These are phyloP conservation scores for Python bivittatus DNA, from an alignment of 2,113 vertebrate species.

Conservation along the genomic window DNA sequence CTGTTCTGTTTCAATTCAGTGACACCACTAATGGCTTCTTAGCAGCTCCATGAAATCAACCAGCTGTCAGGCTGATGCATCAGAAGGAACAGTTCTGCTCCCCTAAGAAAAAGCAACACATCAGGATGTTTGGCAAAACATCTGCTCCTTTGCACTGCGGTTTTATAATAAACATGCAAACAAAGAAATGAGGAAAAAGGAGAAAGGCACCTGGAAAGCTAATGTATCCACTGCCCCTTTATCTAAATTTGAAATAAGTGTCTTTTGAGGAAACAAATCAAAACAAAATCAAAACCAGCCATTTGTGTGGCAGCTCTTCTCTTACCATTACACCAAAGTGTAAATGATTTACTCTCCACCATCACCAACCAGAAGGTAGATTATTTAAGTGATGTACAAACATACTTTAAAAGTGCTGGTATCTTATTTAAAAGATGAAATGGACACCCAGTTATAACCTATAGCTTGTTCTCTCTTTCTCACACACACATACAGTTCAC, in stretches of 20 bases:
- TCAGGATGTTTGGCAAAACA: conserved; percentile 97
- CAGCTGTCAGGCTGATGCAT: conserved; percentile 98
- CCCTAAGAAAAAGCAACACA: conserved; percentile 93
- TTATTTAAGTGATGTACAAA: conserved; percentile 21
- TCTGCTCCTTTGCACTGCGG: conserved; percentile 92
- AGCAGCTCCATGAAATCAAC: conserved; percentile 97
- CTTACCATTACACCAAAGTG: conserved; percentile 22
- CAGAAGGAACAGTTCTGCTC: conserved; percentile 92
- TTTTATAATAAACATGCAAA: conserved; percentile 89
- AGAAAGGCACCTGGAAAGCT: conserved; percentile 56
- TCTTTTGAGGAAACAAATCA: conserved; percentile 17
- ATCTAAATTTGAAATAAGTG: conserved; percentile 56
- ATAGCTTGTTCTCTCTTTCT: not conserved
- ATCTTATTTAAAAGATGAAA: conserved; percentile 11
- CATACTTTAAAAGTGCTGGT: not conserved
- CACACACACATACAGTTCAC: not conserved
- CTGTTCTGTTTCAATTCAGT: conserved; percentile 95
- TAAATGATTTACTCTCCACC: conserved; percentile 42
- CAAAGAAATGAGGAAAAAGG: conserved; percentile 84
- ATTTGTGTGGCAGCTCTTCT: conserved; percentile 36
- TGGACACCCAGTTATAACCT: not conserved
- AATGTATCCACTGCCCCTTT: conserved; percentile 50
- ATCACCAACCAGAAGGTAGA: not conserved
- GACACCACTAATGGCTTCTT: conserved; percentile 98
- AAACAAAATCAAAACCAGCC: conserved; percentile 30